These are phyloP conservation scores for Phalacrocorax carbo DNA, from an alignment of 2,113 vertebrate genomes.

Conservation along the genomic window DNA sequence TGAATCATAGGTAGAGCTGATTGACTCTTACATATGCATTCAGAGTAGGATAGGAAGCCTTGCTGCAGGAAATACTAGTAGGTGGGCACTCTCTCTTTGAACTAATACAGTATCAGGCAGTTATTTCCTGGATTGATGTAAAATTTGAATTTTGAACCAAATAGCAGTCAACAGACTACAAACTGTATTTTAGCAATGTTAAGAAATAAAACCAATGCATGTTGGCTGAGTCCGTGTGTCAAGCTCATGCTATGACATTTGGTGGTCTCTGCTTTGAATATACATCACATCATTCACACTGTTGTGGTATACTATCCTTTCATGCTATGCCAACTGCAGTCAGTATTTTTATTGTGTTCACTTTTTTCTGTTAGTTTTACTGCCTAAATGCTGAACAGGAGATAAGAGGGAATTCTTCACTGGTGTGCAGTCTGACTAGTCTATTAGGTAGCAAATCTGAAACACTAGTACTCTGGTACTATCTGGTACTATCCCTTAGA, in stretches of 20 bases:
- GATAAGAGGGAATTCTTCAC: background rate
- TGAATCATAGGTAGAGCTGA: background rate
- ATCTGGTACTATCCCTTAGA: too few relatives aligned
- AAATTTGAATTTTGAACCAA: background rate
- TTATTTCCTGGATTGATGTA: background rate
- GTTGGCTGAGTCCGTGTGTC: background rate
- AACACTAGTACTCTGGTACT: background rate
- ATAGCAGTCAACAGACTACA: background rate
- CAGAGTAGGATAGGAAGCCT: background rate
- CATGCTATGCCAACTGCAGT: background rate
- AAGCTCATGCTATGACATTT: background rate
- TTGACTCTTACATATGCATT: background rate
- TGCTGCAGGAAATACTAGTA: background rate
- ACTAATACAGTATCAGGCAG: accelerated
- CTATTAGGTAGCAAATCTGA: background rate
- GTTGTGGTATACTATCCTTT: background rate
- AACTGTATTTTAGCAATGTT: background rate
- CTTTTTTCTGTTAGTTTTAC: background rate
- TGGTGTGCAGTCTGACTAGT: background rate
- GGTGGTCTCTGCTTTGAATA: background rate
- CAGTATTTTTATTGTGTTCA: background rate
- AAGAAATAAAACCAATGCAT: background rate
- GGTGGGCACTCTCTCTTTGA: background rate
- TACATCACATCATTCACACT: background rate
- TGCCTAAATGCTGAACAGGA: background rate